These are phyloP conservation scores for Atopsyche davidsoni DNA, from an alignment of 1,140 invertebrate genomes.

Conservation along the genomic window DNA sequence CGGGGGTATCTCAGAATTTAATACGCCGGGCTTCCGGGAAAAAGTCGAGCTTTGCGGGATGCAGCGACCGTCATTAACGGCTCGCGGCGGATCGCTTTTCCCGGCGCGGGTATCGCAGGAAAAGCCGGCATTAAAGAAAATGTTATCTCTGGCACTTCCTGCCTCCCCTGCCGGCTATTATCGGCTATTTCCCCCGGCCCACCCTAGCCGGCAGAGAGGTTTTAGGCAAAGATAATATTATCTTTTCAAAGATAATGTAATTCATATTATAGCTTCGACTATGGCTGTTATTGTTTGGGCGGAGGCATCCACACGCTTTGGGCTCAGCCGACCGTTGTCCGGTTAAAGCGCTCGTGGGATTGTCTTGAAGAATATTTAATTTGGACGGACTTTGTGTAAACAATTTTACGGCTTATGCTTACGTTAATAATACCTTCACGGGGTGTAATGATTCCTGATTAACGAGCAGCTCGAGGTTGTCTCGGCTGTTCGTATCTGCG, in stretches of 20 bases:
- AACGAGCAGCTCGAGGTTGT: no score
- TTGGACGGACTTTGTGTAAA: not conserved
- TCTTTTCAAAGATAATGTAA: slow-evolving; percentile 27
- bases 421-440: slow-evolving; percentile 5
- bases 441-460: slow-evolving; percentile 1
- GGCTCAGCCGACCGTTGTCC: not conserved
- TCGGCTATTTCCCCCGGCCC: slow-evolving; percentile 16
- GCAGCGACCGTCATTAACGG: no score
- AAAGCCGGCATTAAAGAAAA: slow-evolving; percentile 27
- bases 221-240: slow-evolving; percentile 30
- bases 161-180: slow-evolving; percentile 4
- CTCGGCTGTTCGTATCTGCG: no score
- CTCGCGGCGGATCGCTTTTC: no score
- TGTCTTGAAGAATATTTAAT: no score
- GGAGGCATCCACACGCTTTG: slow-evolving; percentile 3
- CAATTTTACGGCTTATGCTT: not conserved
- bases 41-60: no score
- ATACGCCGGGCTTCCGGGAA: no score
- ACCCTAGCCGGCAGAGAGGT: slow-evolving; percentile 20
- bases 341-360: not conserved
- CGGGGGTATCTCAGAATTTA: no score
- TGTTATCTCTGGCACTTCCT: slow-evolving; percentile 28
- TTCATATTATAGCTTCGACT: slow-evolving; percentile 23
- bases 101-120: no score
- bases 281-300: slow-evolving; percentile 18